Evolutionary conservation across 2,888 invertebrate species (phyloP), one percentile per base, ranked within the genome.

Genomic region (Scaptomyza parva): DNA sequence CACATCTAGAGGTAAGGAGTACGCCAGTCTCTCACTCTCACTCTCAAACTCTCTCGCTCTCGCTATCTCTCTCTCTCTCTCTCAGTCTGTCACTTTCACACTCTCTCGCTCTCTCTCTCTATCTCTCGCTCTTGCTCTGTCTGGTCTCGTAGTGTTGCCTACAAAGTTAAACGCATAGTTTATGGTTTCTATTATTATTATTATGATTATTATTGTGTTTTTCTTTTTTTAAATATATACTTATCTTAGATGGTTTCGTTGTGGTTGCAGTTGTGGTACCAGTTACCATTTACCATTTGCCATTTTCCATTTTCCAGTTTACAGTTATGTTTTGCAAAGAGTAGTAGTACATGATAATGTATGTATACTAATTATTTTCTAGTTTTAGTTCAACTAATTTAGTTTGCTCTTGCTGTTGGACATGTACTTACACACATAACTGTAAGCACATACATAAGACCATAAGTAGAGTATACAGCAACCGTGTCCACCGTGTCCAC

Each of bases 1-100:
- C 77, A 84, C 81, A 65, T 63, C 40, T 69, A 62, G 76, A 76
- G 76, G 76, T 75, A 76, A 72, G 72, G 69, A 69, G 76, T 69
- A 76, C 64, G 72, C 69, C 75, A 61, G 50, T 64, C 62, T 44
- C 24, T 59, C 44, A 58, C 35, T 44, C 48, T 54, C 33, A 39
- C 30, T 59, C 39, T 60, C 50, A 17, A 12, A 20, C 40, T 52
- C 50, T 58, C 45, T 52, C 45, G 39, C 63, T 59, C 51, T 52
- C 30, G 50, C 37, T 53, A 30, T 59, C 44, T 41, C n/a, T 41
- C 20, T 37, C 5, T 60, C 18, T 17, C 30, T 64, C 5, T 37
- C 12, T 51, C 14, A 54, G 18, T 69, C 17, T 45, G 39, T 63
- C 43, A 47, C 14, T 35, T 2, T n/a, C 3, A 14, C 33, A 14